Base-by-base conservation (phyloP, 2,113 vertebrate species). In the Bagarius yarrelli region DNA sequence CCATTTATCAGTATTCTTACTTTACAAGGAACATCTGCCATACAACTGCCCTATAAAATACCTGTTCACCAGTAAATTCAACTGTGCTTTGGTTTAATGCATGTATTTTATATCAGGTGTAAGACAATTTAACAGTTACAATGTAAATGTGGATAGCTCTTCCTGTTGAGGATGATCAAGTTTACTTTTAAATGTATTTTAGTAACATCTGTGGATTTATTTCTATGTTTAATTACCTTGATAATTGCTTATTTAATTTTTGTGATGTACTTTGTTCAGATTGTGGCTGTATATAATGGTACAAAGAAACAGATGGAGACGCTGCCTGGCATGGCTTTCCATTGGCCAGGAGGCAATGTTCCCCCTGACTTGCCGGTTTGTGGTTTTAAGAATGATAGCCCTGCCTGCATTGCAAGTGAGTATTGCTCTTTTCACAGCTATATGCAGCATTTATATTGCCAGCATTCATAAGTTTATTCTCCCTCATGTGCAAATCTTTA, bases 251-350 rank as follows among this genome's bases (percentile, higher is more conserved):
- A 53, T 5, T 72, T 30, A 12, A 25, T 16, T 70, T 16, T 52
- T n/a, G n/a, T n/a, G n/a, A n/a, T 78, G n/a, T 27, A 47, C 64
- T 32, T 69, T 61, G 50, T 69, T 14, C 88, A 98, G 96, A 92
- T 96, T 0, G 95, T 96, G 69, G 92, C 92, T 63, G 91, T 92
- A 81, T 98, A 95, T 88, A 95, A 96, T 0, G 93, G 96, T 82
- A 94, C 93, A 19, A 81, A 90, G 67, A 94, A 94, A 84, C 87
- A 93, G 85, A 90, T 98, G 78, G 75, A 90, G 40, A 82, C 88
- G 21, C 84, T 93, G 57, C 89, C 91, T 0, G 94, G 93, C 0
- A 86, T 83, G 1, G 86, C 84, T 57, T 90, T 97, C 80, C 92
- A 93, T 73, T 98, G 96, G 96, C 95, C 95, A 0, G 91, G 94